Evolutionary conservation across 2,888 invertebrate species (phyloP).

Genomic region (Corbicula japonica): DNA sequence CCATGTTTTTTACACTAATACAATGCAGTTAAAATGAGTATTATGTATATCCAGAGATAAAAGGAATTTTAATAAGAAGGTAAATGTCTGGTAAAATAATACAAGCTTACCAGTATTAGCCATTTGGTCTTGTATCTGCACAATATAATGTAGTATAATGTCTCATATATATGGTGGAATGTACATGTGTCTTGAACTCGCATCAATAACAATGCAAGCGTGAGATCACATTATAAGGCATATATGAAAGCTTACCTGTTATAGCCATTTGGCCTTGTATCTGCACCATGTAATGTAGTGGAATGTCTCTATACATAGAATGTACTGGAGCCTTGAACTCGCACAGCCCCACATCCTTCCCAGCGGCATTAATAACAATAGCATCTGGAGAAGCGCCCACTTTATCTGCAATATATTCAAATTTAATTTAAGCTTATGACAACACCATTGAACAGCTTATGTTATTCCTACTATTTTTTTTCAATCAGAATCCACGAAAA

Average conservation of each 20-base stretch:
- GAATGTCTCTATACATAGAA: constrained; percentile 72
- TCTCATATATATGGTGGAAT: constrained; percentile 69
- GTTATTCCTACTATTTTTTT: too few species aligned
- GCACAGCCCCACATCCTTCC: constrained; percentile 69
- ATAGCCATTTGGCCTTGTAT: constrained; percentile 82
- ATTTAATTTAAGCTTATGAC: too few species aligned
- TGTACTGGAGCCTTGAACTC: constrained; percentile 79
- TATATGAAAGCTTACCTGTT: constrained; percentile 39
- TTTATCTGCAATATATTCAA: constrained; percentile 42
- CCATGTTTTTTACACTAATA: too few species aligned
- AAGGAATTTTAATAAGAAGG: too few species aligned
- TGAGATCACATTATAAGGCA: constrained; percentile 68
- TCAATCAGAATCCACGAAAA: too few species aligned
- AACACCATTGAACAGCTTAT: too few species aligned
- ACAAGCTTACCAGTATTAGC: constrained; percentile 64
- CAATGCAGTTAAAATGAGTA: too few species aligned
- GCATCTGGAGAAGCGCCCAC: constrained; percentile 80
- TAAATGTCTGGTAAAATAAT: too few species aligned
- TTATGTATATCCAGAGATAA: too few species aligned
- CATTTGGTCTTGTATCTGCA: constrained; percentile 82
- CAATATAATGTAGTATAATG: constrained; percentile 79
- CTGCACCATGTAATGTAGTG: constrained; percentile 79
- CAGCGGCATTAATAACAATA: constrained; percentile 60
- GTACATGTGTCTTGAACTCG: constrained; percentile 79
- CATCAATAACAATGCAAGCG: constrained; percentile 74